These are phyloP conservation scores for Hyperoplus immaculatus DNA, from an alignment of 2,797 vertebrate genomes.

Conservation along the genomic window DNA sequence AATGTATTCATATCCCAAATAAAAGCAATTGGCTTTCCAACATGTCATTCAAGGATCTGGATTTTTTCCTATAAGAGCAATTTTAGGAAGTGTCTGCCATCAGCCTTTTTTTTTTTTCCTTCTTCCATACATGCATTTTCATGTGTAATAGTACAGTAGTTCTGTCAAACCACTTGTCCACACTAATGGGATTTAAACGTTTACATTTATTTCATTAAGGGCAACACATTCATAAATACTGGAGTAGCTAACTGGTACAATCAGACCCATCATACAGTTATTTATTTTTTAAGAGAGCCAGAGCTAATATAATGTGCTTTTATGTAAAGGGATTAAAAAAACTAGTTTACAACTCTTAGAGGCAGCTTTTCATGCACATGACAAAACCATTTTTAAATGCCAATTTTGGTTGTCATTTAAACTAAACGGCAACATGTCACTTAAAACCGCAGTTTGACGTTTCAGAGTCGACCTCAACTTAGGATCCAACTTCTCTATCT, in stretches of 20 bases:
- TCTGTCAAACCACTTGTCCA: constrained; percentile 30
- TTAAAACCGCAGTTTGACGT: constrained; percentile 47
- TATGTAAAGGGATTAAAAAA: constrained; percentile 28
- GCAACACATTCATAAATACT: constrained; percentile 77
- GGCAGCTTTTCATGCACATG: constrained; percentile 53
- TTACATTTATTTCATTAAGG: constrained; percentile 77
- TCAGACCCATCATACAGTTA: constrained; percentile 17
- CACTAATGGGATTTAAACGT: constrained; percentile 54
- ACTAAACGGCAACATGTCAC: constrained; percentile 75
- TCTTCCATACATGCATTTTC: not conserved
- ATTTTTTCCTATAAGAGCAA: constrained; percentile 20
- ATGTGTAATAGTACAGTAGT: constrained; percentile 1
- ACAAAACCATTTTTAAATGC: constrained; percentile 63
- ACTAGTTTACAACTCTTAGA: constrained; percentile 28
- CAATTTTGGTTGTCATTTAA: constrained; percentile 69
- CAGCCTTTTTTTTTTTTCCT: not conserved
- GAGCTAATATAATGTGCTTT: constrained; percentile 23
- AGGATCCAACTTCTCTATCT: constrained; percentile 26
- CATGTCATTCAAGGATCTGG: not conserved
- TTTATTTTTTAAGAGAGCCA: constrained; percentile 31
- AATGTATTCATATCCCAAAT: not conserved
- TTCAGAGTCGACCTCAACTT: constrained; percentile 30
- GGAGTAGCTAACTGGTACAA: constrained; percentile 64
- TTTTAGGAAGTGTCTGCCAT: not conserved
- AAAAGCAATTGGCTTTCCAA: not conserved